phyloP scores from a whole-genome alignment of 2,888 invertebrate species.

The Euclidia mi region DNA sequence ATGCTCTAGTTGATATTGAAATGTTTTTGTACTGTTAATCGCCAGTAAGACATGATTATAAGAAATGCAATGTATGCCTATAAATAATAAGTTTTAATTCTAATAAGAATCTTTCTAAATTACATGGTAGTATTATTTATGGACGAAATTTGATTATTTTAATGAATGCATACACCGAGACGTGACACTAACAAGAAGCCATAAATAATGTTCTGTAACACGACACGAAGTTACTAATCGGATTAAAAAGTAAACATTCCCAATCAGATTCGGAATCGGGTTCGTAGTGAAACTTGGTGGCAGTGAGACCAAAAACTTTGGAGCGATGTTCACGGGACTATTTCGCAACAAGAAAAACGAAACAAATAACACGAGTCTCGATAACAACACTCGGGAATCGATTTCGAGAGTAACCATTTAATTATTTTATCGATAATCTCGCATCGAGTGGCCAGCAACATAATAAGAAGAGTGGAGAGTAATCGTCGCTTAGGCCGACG shows the following conservation, averaged over 20 bases:
- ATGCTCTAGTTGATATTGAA: background rate
- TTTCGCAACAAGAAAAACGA: conserved; percentile 81
- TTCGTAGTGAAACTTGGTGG: conserved; percentile 42
- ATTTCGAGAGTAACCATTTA: conserved; percentile 90
- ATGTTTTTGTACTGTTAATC: background rate
- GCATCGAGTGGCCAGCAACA: conserved; percentile 80
- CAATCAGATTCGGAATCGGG: conserved; percentile 42
- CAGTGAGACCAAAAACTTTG: conserved; percentile 44
- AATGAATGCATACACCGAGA: conserved; percentile 25
- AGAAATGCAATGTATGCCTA: no score
- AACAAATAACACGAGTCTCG: conserved; percentile 83
- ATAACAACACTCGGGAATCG: conserved; percentile 90
- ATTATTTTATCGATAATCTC: conserved; percentile 90
- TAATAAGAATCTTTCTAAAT: conserved; percentile 18
- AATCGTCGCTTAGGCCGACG: conserved; percentile 89
- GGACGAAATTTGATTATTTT: conserved; percentile 27
- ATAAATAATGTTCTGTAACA: conserved; percentile 32
- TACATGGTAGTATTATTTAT: conserved; percentile 17
- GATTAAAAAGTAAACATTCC: conserved; percentile 53
- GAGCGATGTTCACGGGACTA: conserved; percentile 56
- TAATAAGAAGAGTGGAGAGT: conserved; percentile 84
- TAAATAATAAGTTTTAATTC: conserved; percentile 8
- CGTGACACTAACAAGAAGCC: conserved; percentile 18
- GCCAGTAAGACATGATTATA: background rate
- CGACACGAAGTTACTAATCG: conserved; percentile 48